phyloP scores from a whole-genome alignment of 2,113 vertebrate genomes.

The Elaphurus davidianus region DNA sequence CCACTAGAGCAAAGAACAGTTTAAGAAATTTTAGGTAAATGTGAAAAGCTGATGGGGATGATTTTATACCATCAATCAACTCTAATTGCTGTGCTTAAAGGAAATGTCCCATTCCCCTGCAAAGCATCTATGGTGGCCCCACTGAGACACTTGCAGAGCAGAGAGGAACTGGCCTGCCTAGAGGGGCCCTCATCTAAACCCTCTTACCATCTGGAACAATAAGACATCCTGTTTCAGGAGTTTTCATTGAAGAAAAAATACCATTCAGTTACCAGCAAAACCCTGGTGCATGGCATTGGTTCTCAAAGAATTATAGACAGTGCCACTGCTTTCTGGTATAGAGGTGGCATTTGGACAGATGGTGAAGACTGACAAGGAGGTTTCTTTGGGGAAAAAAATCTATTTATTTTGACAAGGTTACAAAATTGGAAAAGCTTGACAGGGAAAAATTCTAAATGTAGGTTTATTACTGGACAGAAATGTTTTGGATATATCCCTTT shows the following conservation, averaged over 20 bases:
- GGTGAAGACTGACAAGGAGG: not conserved
- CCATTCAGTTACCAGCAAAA: not conserved
- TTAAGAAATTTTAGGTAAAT: constrained; percentile 41
- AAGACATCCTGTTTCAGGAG: not conserved
- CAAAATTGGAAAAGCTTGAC: not conserved
- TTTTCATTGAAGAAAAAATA: not conserved
- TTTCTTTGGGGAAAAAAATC: not conserved
- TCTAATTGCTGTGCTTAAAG: not conserved
- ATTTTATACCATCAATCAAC: not conserved
- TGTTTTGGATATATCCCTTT: not conserved
- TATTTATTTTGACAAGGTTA: not conserved
- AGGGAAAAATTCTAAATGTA: not conserved
- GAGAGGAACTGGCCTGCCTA: not conserved
- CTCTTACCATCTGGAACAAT: not conserved
- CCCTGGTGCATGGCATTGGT: not conserved
- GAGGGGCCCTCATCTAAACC: not conserved
- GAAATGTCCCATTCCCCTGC: not conserved
- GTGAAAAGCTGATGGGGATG: not conserved
- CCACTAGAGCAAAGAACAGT: not conserved
- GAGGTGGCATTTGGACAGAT: not conserved
- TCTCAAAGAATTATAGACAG: not conserved
- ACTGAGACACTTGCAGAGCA: not conserved
- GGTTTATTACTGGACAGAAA: not conserved
- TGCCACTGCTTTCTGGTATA: not conserved
- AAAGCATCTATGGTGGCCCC: not conserved